Evolutionary conservation across 92 coral and sea anemone genomes (phyloP), one percentile per base, ranked within the genome.

Genomic region (Epizoanthus fatuus): DNA sequence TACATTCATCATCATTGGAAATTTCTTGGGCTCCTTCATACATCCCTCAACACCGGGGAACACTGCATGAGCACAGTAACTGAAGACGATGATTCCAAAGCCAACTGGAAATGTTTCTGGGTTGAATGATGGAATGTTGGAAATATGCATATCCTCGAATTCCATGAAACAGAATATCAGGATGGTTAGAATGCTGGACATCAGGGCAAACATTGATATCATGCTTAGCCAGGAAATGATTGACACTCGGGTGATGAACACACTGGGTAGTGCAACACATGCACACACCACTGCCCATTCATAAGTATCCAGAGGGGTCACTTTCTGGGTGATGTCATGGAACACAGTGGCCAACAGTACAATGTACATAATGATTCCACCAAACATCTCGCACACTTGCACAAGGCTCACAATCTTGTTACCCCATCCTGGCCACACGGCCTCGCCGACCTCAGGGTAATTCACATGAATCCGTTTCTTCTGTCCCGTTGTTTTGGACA

Each of bases 401-500:
- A 95, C 98, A 62, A 90, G 70, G 72, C 98, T 95, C 29, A 95
- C 98, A 13, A 95, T 90, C 80, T 44, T 92, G 90, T 95, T 90
- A n/a, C 98, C 98, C 94, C 94, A 95, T 17, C 98, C 94, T 0
- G 98, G 98, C 90, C 95, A 90, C n/a, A 90, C 94, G 0, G 98
- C 98, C 79, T 93, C 98, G 14, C 98, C 98, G 20, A 95, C 98
- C 40, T 95, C 98, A 0, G 98, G 98, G 81, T 95, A 95, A 65
- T 95, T 95, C 2, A 91, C 67, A 58, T 87, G 92, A 15, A 91
- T 94, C 8, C 98, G 87, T 77, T 95, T 95, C 70, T 90, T 74
- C 71, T 85, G 91, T 0, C 98, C 96, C 0, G 98, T 92, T 2
- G 96, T 90, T 63, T 92, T 95, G 85, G 98, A 95, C 19, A 92